Base-by-base conservation (phyloP, 1,140 invertebrate species). In the Drosophila kanapiae region DNA sequence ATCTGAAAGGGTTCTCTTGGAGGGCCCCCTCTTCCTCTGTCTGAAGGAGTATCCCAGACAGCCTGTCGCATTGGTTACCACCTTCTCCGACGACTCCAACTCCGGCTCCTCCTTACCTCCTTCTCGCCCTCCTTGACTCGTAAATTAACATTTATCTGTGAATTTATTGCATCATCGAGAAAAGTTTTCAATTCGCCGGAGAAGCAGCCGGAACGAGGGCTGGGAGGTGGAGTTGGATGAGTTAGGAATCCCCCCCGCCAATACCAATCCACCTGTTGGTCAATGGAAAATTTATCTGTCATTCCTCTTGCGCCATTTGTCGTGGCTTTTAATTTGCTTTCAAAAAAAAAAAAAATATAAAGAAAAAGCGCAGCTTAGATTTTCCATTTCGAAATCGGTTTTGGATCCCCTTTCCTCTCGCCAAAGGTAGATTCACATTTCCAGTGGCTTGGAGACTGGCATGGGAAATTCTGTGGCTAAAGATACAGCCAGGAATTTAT, bases 111-210 rank as follows among this genome's bases (percentile, higher is more conserved):
- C 68, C 23, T 9, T 35, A 16, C 38, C 14, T 56, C 11, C 49
- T 11, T 16, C 58, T 57, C 45, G 47, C 47, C 37, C 63, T 29
- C 47, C 67, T 48, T 35, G 16, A 60, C 69, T 88, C 78, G 85
- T 90, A 88, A 88, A 88, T 90, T 80, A 82, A 85, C 67, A 88
- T 79, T 84, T 84, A 88, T 88, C 85, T 88, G 59, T 72, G 61
- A 88, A 90, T 88, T 88, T 90, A 88, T 88, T 90, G 85, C 85
- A 90, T 81, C 85, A 88, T 85, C 78, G 78, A 60, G 58, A 84
- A 78, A 78, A 88, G 58, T 81, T 75, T 88, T 90, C 84, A 90
- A 90, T 84, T 88, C 85, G 29, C 48, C 58, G n/a, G 42, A 45
- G 48, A 57, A 31, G 43, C n/a, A 31, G 33, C 13, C 10, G 16